Conservation (phyloP, 2,113 vertebrate genomes). For the Calonectris borealis region DNA sequence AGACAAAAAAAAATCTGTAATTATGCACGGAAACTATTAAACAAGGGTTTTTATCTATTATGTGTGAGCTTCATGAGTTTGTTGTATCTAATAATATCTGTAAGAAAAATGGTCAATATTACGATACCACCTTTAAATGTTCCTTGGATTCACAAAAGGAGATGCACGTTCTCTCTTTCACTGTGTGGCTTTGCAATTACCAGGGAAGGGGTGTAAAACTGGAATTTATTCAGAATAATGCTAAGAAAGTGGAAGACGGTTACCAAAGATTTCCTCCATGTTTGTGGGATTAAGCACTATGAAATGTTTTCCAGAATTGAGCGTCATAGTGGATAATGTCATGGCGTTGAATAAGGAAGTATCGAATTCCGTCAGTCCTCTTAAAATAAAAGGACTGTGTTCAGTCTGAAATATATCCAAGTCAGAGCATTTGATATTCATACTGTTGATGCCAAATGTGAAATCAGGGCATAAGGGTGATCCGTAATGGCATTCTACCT, state of each 20-base stretch:
- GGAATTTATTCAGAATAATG: background rate
- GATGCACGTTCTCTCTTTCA: accelerated
- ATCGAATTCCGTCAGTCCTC: background rate
- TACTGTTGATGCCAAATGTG: background rate
- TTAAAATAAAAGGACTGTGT: background rate
- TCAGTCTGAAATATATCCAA: background rate
- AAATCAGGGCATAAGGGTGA: background rate
- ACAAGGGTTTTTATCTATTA: background rate
- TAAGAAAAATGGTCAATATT: background rate
- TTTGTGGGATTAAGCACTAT: background rate
- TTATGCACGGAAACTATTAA: background rate
- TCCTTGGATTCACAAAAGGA: background rate
- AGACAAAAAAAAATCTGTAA: background rate
- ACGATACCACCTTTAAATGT: background rate
- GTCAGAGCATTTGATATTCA: background rate
- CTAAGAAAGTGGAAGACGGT: background rate
- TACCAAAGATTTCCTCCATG: background rate
- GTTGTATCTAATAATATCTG: background rate
- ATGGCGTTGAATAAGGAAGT: background rate
- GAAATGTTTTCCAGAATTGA: background rate
- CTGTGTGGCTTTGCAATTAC: background rate
- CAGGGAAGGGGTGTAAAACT: background rate
- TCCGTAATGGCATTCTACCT: background rate
- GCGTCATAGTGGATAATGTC: background rate
- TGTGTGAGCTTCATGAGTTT: background rate